Conservation (phyloP, 30 jellyfish, hydroid and myxozoan species). For the Mastigias papua region DNA sequence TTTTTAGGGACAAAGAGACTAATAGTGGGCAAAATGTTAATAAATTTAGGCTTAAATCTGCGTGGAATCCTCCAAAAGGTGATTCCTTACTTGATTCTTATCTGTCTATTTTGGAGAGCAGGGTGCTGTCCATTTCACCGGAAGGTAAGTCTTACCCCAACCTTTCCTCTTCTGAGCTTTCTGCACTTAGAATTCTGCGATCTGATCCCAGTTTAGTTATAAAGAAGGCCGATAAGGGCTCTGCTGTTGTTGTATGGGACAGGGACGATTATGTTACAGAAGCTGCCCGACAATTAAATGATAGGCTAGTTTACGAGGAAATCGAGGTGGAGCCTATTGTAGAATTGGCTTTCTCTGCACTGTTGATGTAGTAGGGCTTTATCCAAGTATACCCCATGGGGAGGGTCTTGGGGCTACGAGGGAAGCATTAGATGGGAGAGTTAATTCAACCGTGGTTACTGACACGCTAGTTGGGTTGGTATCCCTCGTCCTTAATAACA, state of each 20-base stretch:
- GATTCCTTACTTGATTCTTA: too few relatives aligned
- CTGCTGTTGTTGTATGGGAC: not conserved
- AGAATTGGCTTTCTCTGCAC: not conserved
- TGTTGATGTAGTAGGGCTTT: too few relatives aligned
- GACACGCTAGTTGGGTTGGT: not conserved
- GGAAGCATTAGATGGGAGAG: too few relatives aligned
- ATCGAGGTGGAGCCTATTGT: not conserved
- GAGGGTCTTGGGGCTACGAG: too few relatives aligned
- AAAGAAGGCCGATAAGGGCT: not conserved
- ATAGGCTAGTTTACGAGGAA: not conserved
- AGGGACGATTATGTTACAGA: too few relatives aligned
- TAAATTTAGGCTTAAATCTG: not conserved
- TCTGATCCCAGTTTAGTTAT: not conserved
- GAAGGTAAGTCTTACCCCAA: constrained; percentile 23
- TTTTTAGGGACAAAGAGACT: not conserved
- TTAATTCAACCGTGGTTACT: too few relatives aligned
- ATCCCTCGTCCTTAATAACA: too few relatives aligned
- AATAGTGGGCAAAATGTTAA: not conserved
- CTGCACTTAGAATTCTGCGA: not conserved
- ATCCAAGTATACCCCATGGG: too few relatives aligned
- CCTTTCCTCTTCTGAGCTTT: constrained; percentile 9
- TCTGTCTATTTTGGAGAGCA: constrained; percentile 8
- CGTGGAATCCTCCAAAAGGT: too few relatives aligned
- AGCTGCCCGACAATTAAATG: too few relatives aligned
- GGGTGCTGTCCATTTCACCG: constrained; percentile 43